Evolutionary conservation across 1,140 invertebrate species (phyloP).

Genomic region (Drosophila insularis): DNA sequence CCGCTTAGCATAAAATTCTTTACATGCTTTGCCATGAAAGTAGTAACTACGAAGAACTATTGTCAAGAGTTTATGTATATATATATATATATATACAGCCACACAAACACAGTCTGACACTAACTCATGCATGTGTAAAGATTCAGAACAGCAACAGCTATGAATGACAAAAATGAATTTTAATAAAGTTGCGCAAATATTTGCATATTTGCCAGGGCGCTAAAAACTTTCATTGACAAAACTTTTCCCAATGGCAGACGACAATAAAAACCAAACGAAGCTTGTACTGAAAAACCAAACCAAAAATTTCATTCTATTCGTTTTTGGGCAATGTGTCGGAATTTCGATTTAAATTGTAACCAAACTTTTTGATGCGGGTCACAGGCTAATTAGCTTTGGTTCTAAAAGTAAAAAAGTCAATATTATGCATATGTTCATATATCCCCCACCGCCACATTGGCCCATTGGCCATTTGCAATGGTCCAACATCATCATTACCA

Average conservation of each 20-base stretch:
- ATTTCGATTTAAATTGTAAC: constrained; percentile 62
- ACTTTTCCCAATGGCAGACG: constrained; percentile 54
- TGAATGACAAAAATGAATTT: constrained; percentile 80
- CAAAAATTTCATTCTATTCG: constrained; percentile 64
- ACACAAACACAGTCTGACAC: constrained; percentile 4
- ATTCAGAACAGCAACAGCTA: constrained; percentile 27
- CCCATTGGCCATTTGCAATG: constrained; percentile 3
- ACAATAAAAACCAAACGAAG: constrained; percentile 37
- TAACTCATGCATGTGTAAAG: constrained; percentile 2
- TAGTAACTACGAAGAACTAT: constrained; percentile 73
- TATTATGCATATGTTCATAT: constrained; percentile 56
- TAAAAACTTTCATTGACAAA: constrained; percentile 74
- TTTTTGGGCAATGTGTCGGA: constrained; percentile 32
- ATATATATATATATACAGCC: constrained; percentile 7
- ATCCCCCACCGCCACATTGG: too few relatives aligned
- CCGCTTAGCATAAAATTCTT: constrained; percentile 76
- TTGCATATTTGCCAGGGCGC: constrained; percentile 72
- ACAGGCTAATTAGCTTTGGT: constrained; percentile 65
- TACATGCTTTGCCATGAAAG: constrained; percentile 68
- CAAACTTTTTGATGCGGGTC: constrained; percentile 72
- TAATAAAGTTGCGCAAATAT: constrained; percentile 79
- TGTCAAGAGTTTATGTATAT: constrained; percentile 66
- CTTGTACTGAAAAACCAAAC: not conserved
- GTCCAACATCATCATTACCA: constrained; percentile 38
- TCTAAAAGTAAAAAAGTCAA: constrained; percentile 56